phyloP scores from a whole-genome alignment of 2,888 invertebrate species.

The Marasmarcha lunaedactyla region DNA sequence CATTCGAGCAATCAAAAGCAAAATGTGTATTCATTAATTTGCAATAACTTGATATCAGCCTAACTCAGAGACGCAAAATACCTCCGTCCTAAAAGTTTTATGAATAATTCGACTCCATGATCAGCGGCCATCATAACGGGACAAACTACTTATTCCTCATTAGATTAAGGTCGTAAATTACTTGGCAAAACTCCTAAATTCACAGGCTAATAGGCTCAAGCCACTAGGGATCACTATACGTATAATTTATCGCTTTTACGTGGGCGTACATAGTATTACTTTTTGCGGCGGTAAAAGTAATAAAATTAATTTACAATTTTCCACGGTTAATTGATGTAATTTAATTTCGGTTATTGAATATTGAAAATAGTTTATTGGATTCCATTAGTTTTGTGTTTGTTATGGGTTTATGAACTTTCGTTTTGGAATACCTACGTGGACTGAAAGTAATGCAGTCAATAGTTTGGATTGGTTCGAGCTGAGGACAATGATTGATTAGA shows the following conservation, averaged over 20 bases:
- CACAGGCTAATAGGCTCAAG: slow-evolving; percentile 19
- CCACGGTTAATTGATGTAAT: background rate
- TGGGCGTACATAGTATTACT: too few species aligned
- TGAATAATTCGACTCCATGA: slow-evolving; percentile 31
- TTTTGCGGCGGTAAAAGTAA: background rate
- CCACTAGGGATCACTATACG: slow-evolving; percentile 16
- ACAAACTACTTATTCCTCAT: slow-evolving; percentile 42
- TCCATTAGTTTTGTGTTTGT: too few species aligned
- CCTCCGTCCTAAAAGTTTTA: slow-evolving; percentile 26
- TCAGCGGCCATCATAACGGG: slow-evolving; percentile 29
- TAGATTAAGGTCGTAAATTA: slow-evolving; percentile 47
- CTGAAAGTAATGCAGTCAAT: too few species aligned
- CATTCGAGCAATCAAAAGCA: too few species aligned
- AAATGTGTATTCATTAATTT: too few species aligned
- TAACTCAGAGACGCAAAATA: background rate
- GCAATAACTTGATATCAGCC: too few species aligned
- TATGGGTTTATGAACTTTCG: too few species aligned
- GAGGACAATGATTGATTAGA: too few species aligned
- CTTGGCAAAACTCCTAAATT: slow-evolving; percentile 18
- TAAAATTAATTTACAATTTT: slow-evolving; percentile 1
- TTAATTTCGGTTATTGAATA: background rate
- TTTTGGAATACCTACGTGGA: too few species aligned
- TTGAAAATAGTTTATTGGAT: background rate
- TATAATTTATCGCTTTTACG: slow-evolving; percentile 17
- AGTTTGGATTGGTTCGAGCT: too few species aligned